Evolutionary conservation across 2,113 vertebrate species (phyloP), one percentile per base, ranked within the genome.

Genomic region (Lycaon pictus): DNA sequence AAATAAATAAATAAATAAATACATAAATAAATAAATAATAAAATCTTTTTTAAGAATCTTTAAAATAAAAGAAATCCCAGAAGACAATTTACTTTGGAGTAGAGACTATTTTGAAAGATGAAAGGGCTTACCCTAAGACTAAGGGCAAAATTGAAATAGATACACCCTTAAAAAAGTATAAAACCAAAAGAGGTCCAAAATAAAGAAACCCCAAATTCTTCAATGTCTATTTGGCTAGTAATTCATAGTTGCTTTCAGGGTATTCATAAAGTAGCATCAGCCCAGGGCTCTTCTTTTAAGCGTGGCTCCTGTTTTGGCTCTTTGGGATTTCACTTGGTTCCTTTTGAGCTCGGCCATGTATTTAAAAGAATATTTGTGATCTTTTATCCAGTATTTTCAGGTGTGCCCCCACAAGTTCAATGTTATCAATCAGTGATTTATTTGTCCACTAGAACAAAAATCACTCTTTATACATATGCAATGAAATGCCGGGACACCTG

Each of bases 291-390:
- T 95, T 92, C 65, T 76, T 87, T 80, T 92, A 90, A 96, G 7
- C 29, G 85, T 27, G 5, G n/a, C 19, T 93, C 85, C 84, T 95
- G 71, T 93, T 97, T 98, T 84, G 56, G 69, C 76, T 94, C 77
- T 81, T 74, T 53, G 72, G 63, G 55, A 88, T 97, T 94, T 97
- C 11, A 10, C 29, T 88, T 88, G 37, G 90, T 88, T 94, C 84
- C 55, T 94, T 96, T 91, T 90, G 69, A 96, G 76, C 27, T 91
- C 53, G 88, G 29, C n/a, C 53, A 95, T 81, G 25, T 74, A 84
- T 97, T 97, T 94, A 27, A 97, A 97, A 96, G 29, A 35, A 87
- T 77, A 92, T 87, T 91, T 91, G 37, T 76, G 94, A 94, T 77
- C 43, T 93, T 94, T 96, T 85, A 84, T 88, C 53, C 63, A 95